These are phyloP conservation scores for Hylyphantes graminicola DNA, from an alignment of 1,140 invertebrate species.

Conservation along the genomic window DNA sequence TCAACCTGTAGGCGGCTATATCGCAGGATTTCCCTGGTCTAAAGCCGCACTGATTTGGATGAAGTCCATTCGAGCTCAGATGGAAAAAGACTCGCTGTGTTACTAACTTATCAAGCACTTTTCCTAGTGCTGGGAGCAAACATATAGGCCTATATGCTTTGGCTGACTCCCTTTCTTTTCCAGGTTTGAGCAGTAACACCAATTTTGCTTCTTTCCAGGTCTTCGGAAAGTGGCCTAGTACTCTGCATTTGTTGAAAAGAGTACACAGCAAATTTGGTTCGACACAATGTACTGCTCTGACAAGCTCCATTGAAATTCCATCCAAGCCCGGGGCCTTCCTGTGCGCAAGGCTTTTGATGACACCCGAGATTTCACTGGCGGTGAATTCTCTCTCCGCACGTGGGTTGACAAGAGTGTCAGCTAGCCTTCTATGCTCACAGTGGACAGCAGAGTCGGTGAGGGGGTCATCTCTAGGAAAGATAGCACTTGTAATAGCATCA, in stretches of 20 bases:
- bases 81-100: neutral
- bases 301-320: no score
- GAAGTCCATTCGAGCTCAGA: neutral
- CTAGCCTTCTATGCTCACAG: no score
- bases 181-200: no score
- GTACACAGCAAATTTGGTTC: neutral
- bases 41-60: neutral
- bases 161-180: no score
- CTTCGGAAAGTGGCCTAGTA: conserved; percentile 26
- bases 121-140: conserved; percentile 41
- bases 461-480: no score
- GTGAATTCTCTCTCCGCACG: neutral
- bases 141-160: no score
- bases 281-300: neutral
- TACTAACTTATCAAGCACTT: conserved; percentile 29
- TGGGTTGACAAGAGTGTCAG: neutral
- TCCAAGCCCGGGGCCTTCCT: neutral
- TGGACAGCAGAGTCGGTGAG: no score
- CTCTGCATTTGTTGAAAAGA: conserved; percentile 5
- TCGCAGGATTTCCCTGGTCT: neutral
- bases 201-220: conserved; percentile 63
- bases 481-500: no score
- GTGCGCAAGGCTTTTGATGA: neutral
- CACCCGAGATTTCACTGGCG: neutral
- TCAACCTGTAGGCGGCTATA: neutral